Conservation (phyloP, 2,797 vertebrate genomes). For the Peromyscus melanophrys region DNA sequence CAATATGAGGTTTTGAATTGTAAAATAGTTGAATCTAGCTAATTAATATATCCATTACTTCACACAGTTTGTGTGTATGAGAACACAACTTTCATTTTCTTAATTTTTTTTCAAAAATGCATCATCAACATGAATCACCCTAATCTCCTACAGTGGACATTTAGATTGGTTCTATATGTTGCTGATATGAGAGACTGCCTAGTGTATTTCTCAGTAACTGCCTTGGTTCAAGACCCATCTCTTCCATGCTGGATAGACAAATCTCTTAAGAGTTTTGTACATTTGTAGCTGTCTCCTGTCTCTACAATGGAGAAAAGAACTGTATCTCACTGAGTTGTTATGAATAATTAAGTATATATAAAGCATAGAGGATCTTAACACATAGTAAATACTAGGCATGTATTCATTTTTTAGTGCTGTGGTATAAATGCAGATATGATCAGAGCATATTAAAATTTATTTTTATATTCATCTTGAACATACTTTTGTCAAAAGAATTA, state of each 20-base stretch:
- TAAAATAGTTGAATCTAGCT: neutral
- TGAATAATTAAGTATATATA: slow-evolving; percentile 8
- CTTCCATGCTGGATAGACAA: neutral
- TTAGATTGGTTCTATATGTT: neutral
- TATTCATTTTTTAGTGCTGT: slow-evolving; percentile 12
- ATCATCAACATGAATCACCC: neutral
- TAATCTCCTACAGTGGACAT: neutral
- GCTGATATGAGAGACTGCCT: neutral
- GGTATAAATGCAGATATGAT: neutral
- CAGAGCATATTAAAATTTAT: neutral
- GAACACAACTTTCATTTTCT: neutral
- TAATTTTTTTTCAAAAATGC: neutral
- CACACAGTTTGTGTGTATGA: neutral
- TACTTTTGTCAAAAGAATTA: slow-evolving; percentile 1
- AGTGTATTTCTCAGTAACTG: neutral
- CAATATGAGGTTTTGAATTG: neutral
- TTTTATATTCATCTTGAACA: slow-evolving; percentile 48
- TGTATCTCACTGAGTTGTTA: neutral
- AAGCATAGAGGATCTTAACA: neutral
- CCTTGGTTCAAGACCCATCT: neutral
- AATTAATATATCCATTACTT: neutral
- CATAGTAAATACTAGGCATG: neutral
- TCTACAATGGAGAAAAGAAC: slow-evolving; percentile 21
- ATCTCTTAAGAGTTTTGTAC: slow-evolving; percentile 9
- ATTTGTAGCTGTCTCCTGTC: slow-evolving; percentile 23